Base-by-base conservation (phyloP, 2,888 invertebrate genomes). In the Busseola fusca region DNA sequence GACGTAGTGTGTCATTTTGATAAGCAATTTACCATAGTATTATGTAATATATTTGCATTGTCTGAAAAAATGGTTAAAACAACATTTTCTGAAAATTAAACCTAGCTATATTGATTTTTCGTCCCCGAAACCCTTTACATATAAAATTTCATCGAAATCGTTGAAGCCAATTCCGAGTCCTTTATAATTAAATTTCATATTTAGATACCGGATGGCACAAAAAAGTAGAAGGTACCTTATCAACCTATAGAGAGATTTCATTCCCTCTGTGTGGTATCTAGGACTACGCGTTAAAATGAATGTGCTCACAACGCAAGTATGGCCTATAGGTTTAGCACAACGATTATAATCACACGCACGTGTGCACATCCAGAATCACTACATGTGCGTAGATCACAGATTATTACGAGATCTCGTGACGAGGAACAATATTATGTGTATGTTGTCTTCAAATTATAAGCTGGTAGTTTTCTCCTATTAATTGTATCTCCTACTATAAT, bases 341-440 rank as follows among this genome's bases (percentile, higher is more conserved):
- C 69, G 79, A 79, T 84, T 84, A 74, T 66, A 81, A 81, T 77
- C 75, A 75, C 62, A 81, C 69, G 84, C 83, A 83, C 72, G 84
- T 83, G 76, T 84, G 72, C 73, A 77, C 74, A 57, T 70, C 69
- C 65, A 70, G 68, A 68, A 68, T 59, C 63, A 65, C 50, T 71
- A 63, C 63, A 69, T 62, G 62, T 58, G 56, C 34, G 60, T 69
- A 66, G 69, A 72, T 56, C 64, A 62, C n/a, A 68, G 67, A 75
- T 68, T 54, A 68, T 34, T 48, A 52, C 52, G 34, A 72, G 63
- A 72, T 74, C 48, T 66, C 37, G 48, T 58, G 60, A 70, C 52
- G n/a, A 45, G 37, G n/a, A 25, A 18, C 64, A 25, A n/a, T 30
- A 27, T 56, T 30, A 27, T 50, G 21, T 42, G 30, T 16, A 34